Evolutionary conservation across 2,113 vertebrate species (phyloP), one percentile per base, ranked within the genome.

Genomic region (Forbesichthys papilliferus): DNA sequence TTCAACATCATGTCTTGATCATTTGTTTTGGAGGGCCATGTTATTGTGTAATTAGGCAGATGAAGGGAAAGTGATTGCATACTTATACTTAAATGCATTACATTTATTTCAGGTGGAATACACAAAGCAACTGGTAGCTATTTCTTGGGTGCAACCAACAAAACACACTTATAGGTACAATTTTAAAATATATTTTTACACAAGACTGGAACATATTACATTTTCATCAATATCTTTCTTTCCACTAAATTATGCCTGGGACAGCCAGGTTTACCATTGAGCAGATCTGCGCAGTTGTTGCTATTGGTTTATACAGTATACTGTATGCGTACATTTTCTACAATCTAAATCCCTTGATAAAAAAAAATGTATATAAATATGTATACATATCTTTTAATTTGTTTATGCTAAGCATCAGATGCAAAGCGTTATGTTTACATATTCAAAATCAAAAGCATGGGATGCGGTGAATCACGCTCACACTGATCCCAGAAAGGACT

Each of bases 51-150:
- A 58, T 58, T 58, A 34, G 27, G 56, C 1, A 58, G 56, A 58
- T 58, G 56, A 58, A 58, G 56, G 56, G 33, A 54, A 58, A 58
- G 56, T 11, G 12, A 58, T 33, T 10, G 12, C 20, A 9, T 27
- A 58, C 27, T 55, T 18, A 58, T 58, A 54, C 20, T 33, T 58
- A 11, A 58, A 11, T 58, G 27, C 56, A 58, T 34, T 58, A 58
- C 27, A 58, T 27, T 12, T 5, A 58, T 58, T 33, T 33, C 20
- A 58, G 12, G 27, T 58, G 27, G 56, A 34, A 42, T 42, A 42
- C 36, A 27, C 1, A 2, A 27, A 27, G 36, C 7, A 42, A 11
- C 56, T 12, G 56, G 56, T 58, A 58, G 27, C 56, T 58, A 58
- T 34, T 16, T 14, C 18, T 58, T 11, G 27, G 56, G 9, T 20